phyloP scores from a whole-genome alignment of 2,113 vertebrate species.

The Pseudolaguvia tuberculata region DNA sequence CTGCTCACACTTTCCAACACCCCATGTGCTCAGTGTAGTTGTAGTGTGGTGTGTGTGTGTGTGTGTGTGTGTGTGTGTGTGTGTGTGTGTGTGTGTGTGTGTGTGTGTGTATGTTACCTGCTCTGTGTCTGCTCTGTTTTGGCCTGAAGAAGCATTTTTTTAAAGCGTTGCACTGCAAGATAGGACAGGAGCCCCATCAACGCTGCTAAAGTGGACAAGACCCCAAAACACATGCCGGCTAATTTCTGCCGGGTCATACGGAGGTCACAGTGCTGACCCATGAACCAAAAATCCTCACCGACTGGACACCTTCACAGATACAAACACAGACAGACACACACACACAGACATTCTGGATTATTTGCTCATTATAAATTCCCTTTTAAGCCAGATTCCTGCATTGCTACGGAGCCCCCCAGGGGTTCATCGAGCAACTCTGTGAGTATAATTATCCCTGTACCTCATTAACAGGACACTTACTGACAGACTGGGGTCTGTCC shows the following conservation, averaged over 20 bases:
- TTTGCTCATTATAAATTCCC: no score
- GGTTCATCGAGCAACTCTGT: not conserved
- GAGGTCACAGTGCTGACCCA: slow-evolving; percentile 78
- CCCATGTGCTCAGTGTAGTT: not conserved
- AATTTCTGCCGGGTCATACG: slow-evolving; percentile 74
- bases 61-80: slow-evolving; percentile 10
- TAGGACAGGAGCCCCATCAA: slow-evolving; percentile 64
- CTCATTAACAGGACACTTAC: slow-evolving; percentile 57
- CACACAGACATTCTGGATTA: not conserved
- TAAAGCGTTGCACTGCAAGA: slow-evolving; percentile 71
- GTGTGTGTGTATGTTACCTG: slow-evolving; percentile 67
- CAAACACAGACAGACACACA: slow-evolving; percentile 19
- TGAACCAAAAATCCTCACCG: slow-evolving; percentile 82
- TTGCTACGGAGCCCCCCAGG: not conserved
- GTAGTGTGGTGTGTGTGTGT: not conserved
- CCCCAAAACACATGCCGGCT: slow-evolving; percentile 66
- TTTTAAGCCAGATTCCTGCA: not conserved
- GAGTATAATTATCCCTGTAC: no score
- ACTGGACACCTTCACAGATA: slow-evolving; percentile 70
- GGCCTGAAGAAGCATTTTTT: slow-evolving; percentile 75
- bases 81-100: slow-evolving; percentile 6
- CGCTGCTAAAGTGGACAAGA: slow-evolving; percentile 64
- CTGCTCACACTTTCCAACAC: slow-evolving; percentile 32
- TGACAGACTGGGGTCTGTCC: slow-evolving; percentile 71
- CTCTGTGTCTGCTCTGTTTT: slow-evolving; percentile 82